Evolutionary conservation across 2,797 vertebrate genomes (phyloP).

Genomic region (Onychomys torridus): DNA sequence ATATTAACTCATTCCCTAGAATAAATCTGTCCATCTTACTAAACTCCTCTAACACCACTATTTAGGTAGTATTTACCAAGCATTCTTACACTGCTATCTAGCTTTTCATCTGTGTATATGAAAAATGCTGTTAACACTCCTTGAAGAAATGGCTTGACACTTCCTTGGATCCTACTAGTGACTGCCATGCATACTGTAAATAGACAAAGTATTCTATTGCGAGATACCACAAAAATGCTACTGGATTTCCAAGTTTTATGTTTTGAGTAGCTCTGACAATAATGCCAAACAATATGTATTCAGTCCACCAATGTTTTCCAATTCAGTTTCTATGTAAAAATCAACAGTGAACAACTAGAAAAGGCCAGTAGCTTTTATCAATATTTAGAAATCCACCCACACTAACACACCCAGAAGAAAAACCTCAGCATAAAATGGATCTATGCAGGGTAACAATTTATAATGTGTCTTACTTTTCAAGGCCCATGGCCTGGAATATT

Average conservation of each 20-base stretch:
- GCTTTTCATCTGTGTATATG: neutral
- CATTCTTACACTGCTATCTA: neutral
- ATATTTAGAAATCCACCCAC: constrained; percentile 12
- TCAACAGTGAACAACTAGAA: neutral
- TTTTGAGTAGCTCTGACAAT: constrained; percentile 25
- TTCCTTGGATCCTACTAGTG: neutral
- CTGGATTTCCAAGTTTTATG: neutral
- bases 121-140: constrained; percentile 9
- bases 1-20: neutral
- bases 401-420: constrained; percentile 46
- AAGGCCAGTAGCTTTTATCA: constrained; percentile 25
- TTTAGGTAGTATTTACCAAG: constrained; percentile 11
- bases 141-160: neutral
- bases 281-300: neutral
- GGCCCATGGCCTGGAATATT: neutral
- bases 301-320: constrained; percentile 16
- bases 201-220: neutral
- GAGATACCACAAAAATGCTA: constrained; percentile 32
- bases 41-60: neutral
- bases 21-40: constrained; percentile 4
- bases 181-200: neutral
- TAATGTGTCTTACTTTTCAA: constrained; percentile 47
- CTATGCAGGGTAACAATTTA: constrained; percentile 20
- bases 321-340: neutral
- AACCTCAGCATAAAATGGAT: constrained; percentile 25